phyloP scores from a whole-genome alignment of 2,888 invertebrate genomes.

The Omphaloscelis lunosa region DNA sequence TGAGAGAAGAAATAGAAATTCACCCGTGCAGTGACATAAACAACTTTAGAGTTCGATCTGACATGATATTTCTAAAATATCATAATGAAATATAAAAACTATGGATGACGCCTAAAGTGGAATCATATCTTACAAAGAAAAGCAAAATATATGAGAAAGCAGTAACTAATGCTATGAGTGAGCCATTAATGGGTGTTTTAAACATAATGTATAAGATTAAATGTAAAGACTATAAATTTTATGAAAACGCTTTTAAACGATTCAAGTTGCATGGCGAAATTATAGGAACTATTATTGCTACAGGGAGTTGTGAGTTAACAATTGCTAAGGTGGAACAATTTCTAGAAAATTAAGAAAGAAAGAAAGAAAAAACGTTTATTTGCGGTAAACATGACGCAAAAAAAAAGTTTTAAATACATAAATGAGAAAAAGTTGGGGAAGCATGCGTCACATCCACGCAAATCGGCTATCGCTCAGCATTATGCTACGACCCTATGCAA shows the following conservation, averaged over 20 bases:
- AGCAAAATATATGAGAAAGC: slow-evolving; percentile 2
- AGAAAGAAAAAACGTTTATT: too few species aligned
- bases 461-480: too few species aligned
- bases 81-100: slow-evolving; percentile 8
- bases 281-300: not conserved
- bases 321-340: not conserved
- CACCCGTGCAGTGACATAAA: not conserved
- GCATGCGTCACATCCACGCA: too few species aligned
- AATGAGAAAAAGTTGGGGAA: too few species aligned
- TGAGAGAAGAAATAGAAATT: slow-evolving; percentile 6
- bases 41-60: not conserved
- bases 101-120: not conserved
- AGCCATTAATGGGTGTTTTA: slow-evolving; percentile 2
- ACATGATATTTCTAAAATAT: not conserved
- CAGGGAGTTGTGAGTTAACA: not conserved
- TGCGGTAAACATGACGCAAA: too few species aligned
- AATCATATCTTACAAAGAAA: slow-evolving; percentile 8
- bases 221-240: not conserved
- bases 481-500: too few species aligned
- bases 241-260: not conserved
- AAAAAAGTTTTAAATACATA: too few species aligned
- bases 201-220: not conserved
- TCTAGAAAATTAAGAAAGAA: not conserved
- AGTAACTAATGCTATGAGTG: not conserved
- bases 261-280: not conserved